Evolutionary conservation across 1,140 invertebrate genomes (phyloP), one percentile per base, ranked within the genome.

Genomic region (Acromyrmex echinatior): DNA sequence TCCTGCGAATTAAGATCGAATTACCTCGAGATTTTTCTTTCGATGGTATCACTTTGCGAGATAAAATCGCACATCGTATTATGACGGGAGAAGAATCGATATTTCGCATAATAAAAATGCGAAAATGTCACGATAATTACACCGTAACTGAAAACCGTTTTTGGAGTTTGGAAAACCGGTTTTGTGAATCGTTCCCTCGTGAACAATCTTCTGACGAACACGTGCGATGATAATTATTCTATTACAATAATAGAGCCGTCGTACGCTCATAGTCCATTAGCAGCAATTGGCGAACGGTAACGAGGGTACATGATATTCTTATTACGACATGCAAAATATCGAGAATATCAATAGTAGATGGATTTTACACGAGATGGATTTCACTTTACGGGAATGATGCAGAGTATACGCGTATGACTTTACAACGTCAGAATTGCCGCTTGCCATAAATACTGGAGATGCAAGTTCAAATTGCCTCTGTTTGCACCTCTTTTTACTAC

Each of bases 61-160:
- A 68, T 16, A 63, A 79, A 79, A 66, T 62, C 35, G 39, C 70
- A 25, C 62, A 74, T 84, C 21, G 51, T 25, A 18, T 71, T 58
- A 81, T 39, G 4, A 58, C 21, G 68, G 16, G 21, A 28, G 35
- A 16, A 39, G 21, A 71, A 71, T 71, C 10, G 21, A 71, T 80
- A 80, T 53, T 10, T 78, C 25, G 10, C 31, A 87, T 89, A 45
- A 68, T 45, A 87, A 87, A 90, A 90, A 49, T 79, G 6, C 14
- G 31, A 16, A 90, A 90, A 14, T 25, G 25, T 49, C 45, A 16
- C 3, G 31, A 39, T 60, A 21, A 76, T 76, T 62, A 62, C n/a
- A 21, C 10, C 3, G 3, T 65, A 66, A 79, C 7, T 79, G 5
- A 16, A 35, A 76, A 51, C 1, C 7, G 10, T 49, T 79, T 79